Evolutionary conservation across 2,797 vertebrate genomes (phyloP), one percentile per base, ranked within the genome.

Genomic region (Fistularia tabacaria): DNA sequence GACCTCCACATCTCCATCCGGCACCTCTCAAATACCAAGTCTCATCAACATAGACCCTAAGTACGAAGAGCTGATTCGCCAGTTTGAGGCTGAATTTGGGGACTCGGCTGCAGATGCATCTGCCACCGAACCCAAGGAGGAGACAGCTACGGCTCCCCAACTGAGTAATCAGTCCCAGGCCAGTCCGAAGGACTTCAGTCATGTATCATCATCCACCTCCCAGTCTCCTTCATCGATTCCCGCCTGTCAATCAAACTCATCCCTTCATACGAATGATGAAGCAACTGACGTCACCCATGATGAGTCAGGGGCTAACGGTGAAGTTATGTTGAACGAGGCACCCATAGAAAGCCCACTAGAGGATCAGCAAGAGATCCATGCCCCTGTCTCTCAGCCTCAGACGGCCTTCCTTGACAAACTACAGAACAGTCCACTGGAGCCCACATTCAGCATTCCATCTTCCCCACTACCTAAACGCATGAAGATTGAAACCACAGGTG

Each of bases 81-180:
- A 97, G 79, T 97, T 98, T 57, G 97, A 98, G 87, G 95, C 95
- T 0, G 95, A 98, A 82, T 98, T 98, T 53, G 96, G 94, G 65
- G 93, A 90, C 10, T 59, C 85, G 1, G 64, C 66, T 62, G 58
- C 85, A 0, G 86, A 89, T 1, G 72, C 9, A 72, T 40, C 85
- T 80, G 38, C 66, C 71, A 57, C 46, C 81, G 0, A 87, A 74
- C 66, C 81, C 54, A 57, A 76, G 44, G 71, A 71, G 43, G 74
- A 49, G 52, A 73, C 49, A 38, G 60, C 59, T 46, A 51, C 72
- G 57, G 57, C 54, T 52, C 67, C 61, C 74, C 73, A 73, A 54
- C 53, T 10, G 38, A 72, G 46, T 25, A 80, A 64, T 40, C 75
- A 69, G 47, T 74, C 82, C 57, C 69, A 79, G 60, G 66, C 43